Conservation (phyloP, 2,113 vertebrate genomes). For the Ceyx margarethae region DNA sequence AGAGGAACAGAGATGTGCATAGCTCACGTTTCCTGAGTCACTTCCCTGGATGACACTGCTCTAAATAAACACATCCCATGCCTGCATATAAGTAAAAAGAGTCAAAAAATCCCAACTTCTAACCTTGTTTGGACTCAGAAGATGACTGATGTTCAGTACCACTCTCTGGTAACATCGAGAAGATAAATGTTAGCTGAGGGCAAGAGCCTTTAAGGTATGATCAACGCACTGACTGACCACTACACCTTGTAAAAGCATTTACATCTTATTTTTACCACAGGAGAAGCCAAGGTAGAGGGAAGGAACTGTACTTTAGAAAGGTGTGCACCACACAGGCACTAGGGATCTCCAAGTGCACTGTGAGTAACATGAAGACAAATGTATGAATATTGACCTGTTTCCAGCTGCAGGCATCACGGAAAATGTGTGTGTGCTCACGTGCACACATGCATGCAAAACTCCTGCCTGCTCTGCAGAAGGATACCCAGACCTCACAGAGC, state of each 20-base stretch:
- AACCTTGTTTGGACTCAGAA: not conserved
- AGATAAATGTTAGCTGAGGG: not conserved
- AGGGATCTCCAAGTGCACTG: not conserved
- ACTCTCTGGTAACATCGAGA: not conserved
- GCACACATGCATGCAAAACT: not conserved
- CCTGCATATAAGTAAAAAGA: not conserved
- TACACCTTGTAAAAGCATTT: not conserved
- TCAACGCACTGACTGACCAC: not conserved
- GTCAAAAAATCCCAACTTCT: not conserved
- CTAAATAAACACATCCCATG: not conserved
- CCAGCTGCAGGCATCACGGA: not conserved
- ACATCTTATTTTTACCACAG: not conserved
- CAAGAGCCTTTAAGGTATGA: not conserved
- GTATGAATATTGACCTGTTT: not conserved
- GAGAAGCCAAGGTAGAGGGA: not conserved
- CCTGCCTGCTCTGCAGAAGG: not conserved
- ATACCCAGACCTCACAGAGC: not conserved
- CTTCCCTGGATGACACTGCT: not conserved
- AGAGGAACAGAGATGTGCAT: not conserved
- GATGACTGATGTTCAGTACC: not conserved
- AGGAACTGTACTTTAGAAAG: not conserved
- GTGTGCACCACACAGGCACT: not conserved
- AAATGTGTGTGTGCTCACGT: rapidly evolving
- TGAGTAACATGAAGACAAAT: not conserved
- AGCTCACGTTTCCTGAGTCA: not conserved